Evolutionary conservation across 1,140 invertebrate species (phyloP).

Genomic region (Prorops nasuta): DNA sequence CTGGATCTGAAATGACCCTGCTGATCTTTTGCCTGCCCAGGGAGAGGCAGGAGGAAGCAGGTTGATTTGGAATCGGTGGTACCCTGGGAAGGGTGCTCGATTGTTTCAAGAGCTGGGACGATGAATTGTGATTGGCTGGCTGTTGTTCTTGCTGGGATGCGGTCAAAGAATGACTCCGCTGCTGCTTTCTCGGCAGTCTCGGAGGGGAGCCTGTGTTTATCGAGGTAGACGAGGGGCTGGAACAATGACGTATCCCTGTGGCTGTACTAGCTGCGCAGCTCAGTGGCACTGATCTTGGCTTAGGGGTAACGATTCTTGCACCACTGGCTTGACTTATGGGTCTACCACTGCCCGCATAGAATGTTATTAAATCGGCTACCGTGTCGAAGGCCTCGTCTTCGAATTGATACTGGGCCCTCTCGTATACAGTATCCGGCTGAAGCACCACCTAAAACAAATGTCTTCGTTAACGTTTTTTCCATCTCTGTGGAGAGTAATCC

Average conservation of each 20-base stretch:
- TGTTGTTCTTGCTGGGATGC: conserved; percentile 40
- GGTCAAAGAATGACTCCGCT: conserved; percentile 47
- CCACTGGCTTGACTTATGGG: conserved; percentile 85
- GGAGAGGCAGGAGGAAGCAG: conserved; percentile 46
- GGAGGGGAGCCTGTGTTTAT: conserved; percentile 45
- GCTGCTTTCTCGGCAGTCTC: conserved; percentile 43
- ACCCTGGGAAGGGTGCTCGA: conserved; percentile 48
- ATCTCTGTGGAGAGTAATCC: neutral
- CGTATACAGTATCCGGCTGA: conserved; percentile 86
- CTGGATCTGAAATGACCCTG: conserved; percentile 48
- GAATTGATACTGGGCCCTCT: conserved; percentile 88
- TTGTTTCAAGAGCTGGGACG: conserved; percentile 24
- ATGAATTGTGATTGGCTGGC: conserved; percentile 21
- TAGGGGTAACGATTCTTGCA: conserved; percentile 69
- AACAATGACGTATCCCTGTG: conserved; percentile 35
- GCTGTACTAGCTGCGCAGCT: conserved; percentile 22
- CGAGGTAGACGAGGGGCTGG: conserved; percentile 44
- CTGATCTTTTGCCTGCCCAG: conserved; percentile 50
- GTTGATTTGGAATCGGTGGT: conserved; percentile 42
- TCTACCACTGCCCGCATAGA: conserved; percentile 84
- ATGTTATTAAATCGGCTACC: conserved; percentile 90
- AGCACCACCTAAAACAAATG: conserved; percentile 67
- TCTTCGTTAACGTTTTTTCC: neutral
- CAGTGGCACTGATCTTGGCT: conserved; percentile 46
- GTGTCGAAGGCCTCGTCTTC: conserved; percentile 93